Percentiles rank a stretch among this genome's conserved stretches.
These are phyloP conservation scores for Chironomus striatipennis DNA, from an alignment of 1,140 invertebrate species.

Conservation along the genomic window DNA sequence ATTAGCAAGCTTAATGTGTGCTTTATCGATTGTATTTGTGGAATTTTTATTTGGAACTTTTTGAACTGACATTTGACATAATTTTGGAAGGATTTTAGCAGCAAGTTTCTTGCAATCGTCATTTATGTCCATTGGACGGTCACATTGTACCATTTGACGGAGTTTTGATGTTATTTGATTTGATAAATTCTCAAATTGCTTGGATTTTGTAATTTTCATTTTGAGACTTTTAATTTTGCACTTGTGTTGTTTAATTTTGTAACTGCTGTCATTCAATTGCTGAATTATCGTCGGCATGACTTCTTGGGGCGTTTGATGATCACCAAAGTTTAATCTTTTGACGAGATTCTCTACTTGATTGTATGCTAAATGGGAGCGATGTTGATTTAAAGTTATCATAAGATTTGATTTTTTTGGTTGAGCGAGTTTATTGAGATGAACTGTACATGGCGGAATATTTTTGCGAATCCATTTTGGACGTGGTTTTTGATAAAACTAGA, in stretches of 20 bases:
- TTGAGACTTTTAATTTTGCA: not conserved
- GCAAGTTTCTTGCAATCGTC: too few relatives aligned
- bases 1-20: not conserved
- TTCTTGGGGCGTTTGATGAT: not conserved
- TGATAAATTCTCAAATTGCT: not conserved
- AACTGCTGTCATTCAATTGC: not conserved
- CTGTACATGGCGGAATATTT: slow-evolving; percentile 32
- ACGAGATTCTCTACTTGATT: slow-evolving; percentile 27
- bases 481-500: slow-evolving; percentile 27
- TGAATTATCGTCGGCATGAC: not conserved
- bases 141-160: not conserved
- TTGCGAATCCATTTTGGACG: slow-evolving; percentile 29
- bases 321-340: not conserved
- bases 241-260: not conserved
- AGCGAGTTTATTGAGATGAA: slow-evolving; percentile 34
- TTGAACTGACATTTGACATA: not conserved
- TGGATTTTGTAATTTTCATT: not conserved
- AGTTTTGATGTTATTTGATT: not conserved
- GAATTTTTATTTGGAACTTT: not conserved
- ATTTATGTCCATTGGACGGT: not conserved
- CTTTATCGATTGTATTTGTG: not conserved
- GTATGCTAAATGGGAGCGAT: slow-evolving; percentile 29
- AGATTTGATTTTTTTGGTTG: slow-evolving; percentile 29
- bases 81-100: not conserved
- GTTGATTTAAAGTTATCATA: slow-evolving; percentile 9